Conservation (phyloP, 1,140 invertebrate species). For the Tetramorium parvispinum region DNA sequence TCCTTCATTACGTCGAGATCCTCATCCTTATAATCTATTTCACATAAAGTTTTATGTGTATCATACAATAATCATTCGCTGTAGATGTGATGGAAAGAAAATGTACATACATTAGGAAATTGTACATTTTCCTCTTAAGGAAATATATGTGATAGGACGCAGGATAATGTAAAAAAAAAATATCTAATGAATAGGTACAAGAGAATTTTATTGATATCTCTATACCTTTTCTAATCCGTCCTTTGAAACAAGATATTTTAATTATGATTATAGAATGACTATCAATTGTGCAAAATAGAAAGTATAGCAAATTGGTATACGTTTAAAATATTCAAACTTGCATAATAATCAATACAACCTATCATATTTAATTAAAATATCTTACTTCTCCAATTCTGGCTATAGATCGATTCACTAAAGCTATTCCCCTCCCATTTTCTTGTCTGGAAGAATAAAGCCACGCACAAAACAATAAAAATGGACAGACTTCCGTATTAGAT, state of each 20-base stretch:
- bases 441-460: conserved; percentile 59
- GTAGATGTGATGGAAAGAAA: conserved; percentile 24
- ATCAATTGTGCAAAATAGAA: not conserved
- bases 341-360: conserved; percentile 35
- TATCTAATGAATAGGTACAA: conserved; percentile 62
- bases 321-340: conserved; percentile 14
- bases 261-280: not conserved
- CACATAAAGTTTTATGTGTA: conserved; percentile 36
- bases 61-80: conserved; percentile 35
- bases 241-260: conserved; percentile 30
- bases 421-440: conserved; percentile 21
- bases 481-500: conserved; percentile 49
- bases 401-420: not conserved
- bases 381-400: not conserved
- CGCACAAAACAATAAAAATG: conserved; percentile 63
- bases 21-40: not conserved
- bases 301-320: not conserved
- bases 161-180: conserved; percentile 50
- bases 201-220: conserved; percentile 67
- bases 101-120: not conserved
- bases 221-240: conserved; percentile 37
- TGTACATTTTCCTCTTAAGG: conserved; percentile 18
- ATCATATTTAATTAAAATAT: not conserved
- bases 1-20: conserved; percentile 11
- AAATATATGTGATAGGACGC: not conserved